A percentile compares a stretch with the other conserved stretches of the same genome.
Evolutionary conservation across 2,113 vertebrate species (phyloP).

Genomic region (Ammospiza caudacuta): DNA sequence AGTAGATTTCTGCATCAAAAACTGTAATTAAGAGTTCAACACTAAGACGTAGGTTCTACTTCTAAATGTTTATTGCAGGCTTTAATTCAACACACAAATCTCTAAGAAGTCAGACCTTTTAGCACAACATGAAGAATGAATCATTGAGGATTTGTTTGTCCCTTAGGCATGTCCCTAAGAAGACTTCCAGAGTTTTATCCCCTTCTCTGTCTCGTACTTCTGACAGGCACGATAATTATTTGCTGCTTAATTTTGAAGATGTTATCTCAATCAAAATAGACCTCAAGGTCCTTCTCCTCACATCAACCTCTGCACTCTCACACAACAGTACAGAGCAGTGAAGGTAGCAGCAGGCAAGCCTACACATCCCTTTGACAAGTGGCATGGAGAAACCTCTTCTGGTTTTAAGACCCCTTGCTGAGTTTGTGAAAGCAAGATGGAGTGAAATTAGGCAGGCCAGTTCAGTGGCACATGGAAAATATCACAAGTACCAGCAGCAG

Average conservation of each 20-base stretch:
- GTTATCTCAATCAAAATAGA: not conserved
- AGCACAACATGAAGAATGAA: not conserved
- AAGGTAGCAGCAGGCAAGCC: not conserved
- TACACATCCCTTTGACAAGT: not conserved
- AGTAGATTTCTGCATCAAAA: not conserved
- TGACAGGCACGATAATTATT: not conserved
- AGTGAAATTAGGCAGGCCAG: not conserved
- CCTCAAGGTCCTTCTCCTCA: not conserved
- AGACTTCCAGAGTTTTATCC: not conserved
- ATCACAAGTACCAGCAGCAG: not conserved
- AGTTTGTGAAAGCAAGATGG: not conserved
- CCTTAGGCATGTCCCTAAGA: not conserved
- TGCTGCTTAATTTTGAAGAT: not conserved
- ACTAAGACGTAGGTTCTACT: not conserved
- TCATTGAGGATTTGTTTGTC: not conserved
- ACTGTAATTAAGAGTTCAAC: not conserved
- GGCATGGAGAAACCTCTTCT: not conserved
- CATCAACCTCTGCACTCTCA: not conserved
- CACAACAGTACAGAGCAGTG: rapidly evolving
- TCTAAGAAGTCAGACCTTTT: not conserved
- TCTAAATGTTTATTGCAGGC: not conserved
- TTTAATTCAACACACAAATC: not conserved
- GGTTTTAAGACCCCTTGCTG: not conserved
- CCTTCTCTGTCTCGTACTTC: not conserved
- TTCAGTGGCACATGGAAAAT: not conserved